phyloP scores from a whole-genome alignment of 1,140 invertebrate species.

The Adoxophyes honmai region DNA sequence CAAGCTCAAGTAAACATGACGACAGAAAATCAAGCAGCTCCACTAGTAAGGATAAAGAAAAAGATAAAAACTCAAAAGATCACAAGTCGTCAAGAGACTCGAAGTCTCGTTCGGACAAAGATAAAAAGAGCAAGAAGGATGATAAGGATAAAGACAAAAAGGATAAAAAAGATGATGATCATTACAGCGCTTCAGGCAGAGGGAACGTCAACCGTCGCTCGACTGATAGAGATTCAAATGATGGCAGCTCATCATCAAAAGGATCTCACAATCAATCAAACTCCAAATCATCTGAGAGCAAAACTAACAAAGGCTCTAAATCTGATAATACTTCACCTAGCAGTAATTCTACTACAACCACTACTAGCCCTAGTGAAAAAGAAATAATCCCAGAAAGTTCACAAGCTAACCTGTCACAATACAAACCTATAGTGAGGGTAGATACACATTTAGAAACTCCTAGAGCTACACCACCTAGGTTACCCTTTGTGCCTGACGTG shows the following conservation, averaged over 20 bases:
- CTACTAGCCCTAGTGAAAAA: slow-evolving; percentile 67
- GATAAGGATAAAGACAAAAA: slow-evolving; percentile 70
- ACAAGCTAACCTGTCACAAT: slow-evolving; percentile 32
- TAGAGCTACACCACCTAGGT: slow-evolving; percentile 39
- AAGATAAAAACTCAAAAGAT: slow-evolving; percentile 61
- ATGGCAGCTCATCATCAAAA: slow-evolving; percentile 73
- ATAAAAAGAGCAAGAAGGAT: slow-evolving; percentile 67
- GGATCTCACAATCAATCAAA: slow-evolving; percentile 54
- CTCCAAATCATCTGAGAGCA: slow-evolving; percentile 53
- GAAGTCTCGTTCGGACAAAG: slow-evolving; percentile 62
- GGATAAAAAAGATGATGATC: slow-evolving; percentile 76
- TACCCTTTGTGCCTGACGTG: slow-evolving; percentile 56
- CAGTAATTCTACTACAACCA: slow-evolving; percentile 62
- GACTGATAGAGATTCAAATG: slow-evolving; percentile 79
- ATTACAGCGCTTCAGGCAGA: slow-evolving; percentile 76
- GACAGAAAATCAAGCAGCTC: slow-evolving; percentile 52
- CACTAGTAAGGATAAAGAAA: slow-evolving; percentile 48
- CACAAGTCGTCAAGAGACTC: slow-evolving; percentile 61
- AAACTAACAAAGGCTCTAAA: slow-evolving; percentile 62
- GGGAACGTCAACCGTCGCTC: slow-evolving; percentile 70
- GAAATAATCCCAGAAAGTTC: slow-evolving; percentile 37
- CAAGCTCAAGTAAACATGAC: slow-evolving; percentile 52
- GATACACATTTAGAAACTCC: slow-evolving; percentile 59
- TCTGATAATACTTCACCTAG: slow-evolving; percentile 67
- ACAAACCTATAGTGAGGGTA: slow-evolving; percentile 51